Percentiles rank a stretch among this genome's conserved stretches.
phyloP scores from a whole-genome alignment of 92 coral and sea anemone species.

The Siderastrea radians region DNA sequence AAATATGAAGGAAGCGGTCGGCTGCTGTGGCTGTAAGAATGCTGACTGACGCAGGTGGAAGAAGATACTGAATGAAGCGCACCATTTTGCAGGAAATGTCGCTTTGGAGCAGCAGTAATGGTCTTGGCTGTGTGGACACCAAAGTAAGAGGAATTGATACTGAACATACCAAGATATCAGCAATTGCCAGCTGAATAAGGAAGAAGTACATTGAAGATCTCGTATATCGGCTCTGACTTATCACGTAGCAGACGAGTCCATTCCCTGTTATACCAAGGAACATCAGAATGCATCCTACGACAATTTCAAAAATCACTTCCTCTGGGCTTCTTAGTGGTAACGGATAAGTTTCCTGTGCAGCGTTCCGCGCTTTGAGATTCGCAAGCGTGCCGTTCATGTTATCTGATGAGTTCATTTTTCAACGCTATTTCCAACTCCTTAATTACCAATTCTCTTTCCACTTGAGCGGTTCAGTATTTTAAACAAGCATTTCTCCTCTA shows the following conservation, averaged over 20 bases:
- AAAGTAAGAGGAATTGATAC: constrained; percentile 81
- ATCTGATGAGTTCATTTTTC: background rate
- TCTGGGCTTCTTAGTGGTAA: constrained; percentile 41
- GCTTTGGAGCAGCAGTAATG: constrained; percentile 51
- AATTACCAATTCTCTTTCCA: background rate
- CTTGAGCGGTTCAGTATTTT: background rate
- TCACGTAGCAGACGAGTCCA: constrained; percentile 77
- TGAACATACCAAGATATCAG: constrained; percentile 77
- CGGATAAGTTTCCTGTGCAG: constrained; percentile 38
- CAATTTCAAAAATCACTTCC: constrained; percentile 75
- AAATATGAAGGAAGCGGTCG: constrained; percentile 80
- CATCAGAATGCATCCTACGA: constrained; percentile 63
- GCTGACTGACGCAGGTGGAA: constrained; percentile 86
- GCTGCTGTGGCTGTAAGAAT: constrained; percentile 78
- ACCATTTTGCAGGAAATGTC: constrained; percentile 63
- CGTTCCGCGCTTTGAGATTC: background rate
- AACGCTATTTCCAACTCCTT: background rate
- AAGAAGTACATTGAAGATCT: constrained; percentile 83
- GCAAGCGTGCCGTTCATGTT: background rate
- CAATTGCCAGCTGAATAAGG: constrained; percentile 76
- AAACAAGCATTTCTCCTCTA: background rate
- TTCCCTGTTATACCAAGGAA: constrained; percentile 78
- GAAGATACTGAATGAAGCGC: constrained; percentile 76
- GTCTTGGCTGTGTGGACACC: constrained; percentile 71
- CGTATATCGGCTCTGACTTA: constrained; percentile 72